Percentiles rank a stretch among this genome's conserved stretches.
Conservation (phyloP, 2,797 vertebrate species). For the Antrozous pallidus region DNA sequence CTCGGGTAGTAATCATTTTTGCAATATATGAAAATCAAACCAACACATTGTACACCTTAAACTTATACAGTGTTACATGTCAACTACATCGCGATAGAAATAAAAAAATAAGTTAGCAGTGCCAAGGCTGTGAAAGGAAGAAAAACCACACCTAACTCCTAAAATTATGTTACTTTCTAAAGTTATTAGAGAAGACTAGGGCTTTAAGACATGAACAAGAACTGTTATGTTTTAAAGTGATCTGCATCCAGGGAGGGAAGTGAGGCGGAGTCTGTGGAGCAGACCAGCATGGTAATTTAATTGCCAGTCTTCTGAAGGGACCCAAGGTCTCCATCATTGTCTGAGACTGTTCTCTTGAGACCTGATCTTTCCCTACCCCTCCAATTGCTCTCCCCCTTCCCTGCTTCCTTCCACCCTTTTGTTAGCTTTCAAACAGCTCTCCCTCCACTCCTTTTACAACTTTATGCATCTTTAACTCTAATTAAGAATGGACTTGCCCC, state of each 20-base stretch:
- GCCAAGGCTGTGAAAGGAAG: background rate
- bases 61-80: background rate
- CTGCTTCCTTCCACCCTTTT: background rate
- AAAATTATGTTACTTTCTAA: conserved; percentile 47
- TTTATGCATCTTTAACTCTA: background rate
- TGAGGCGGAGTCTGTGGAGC: background rate
- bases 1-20: background rate
- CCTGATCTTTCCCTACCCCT: background rate
- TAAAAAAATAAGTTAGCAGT: background rate
- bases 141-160: conserved; percentile 32
- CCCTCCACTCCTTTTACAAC: background rate
- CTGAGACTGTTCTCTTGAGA: background rate
- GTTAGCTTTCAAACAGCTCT: background rate
- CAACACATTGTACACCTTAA: background rate
- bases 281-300: background rate
- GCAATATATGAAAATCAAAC: background rate
- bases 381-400: background rate
- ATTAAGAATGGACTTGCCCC: background rate
- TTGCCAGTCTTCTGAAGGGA: background rate
- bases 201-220: background rate
- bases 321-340: background rate
- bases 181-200: background rate
- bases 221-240: background rate
- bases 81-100: background rate
- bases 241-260: conserved; percentile 1